Base-by-base conservation (phyloP, 1,140 invertebrate genomes). In the Drosophila sp. region DNA sequence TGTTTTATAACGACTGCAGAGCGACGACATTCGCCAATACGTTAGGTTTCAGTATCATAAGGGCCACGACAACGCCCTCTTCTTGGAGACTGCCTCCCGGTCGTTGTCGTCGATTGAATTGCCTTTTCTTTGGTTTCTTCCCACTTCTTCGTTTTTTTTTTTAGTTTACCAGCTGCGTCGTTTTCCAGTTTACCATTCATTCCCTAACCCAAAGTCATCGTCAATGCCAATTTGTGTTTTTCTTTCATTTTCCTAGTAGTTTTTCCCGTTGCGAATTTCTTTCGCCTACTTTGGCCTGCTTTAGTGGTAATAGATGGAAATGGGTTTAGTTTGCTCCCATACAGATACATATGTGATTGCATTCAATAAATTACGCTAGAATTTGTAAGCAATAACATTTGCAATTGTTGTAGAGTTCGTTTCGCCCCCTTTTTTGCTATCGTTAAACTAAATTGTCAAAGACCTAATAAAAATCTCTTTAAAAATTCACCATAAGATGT, bases 21-120 rank as follows among this genome's bases (percentile, higher is more conserved):
- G 30, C 58, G 67, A 72, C 73, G 77, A 81, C 81, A 78, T 85
- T 85, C 85, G 73, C 77, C 81, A 82, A 82, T 82, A 82, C 70
- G 79, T 73, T 81, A 17, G 17, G 17, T 17, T 17, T 17, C 17
- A 17, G 17, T 17, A 17, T 76, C 56, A 61, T 30, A 57, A 55
- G 66, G 32, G 73, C 40, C 33, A 44, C 29, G 25, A 8, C 40
- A 29, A 44, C 23, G 47, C 30, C 33, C 38, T 70, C 66, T 76
- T 40, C 60, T 56, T 71, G 29, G 40, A 40, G 33, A 29, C 38
- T 44, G 27, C 38, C 60, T 41, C 11, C 17, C 30, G 35, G 35
- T 3, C 35, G 8, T 44, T 10, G 60, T 27, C 40, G 67, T 60
- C 80, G 66, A 69, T 73, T 81, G 58, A 83, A 72, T 82, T 82